Conservation (phyloP, 64 coral and sea anemone genomes). For the Cladopsammia gracilis region DNA sequence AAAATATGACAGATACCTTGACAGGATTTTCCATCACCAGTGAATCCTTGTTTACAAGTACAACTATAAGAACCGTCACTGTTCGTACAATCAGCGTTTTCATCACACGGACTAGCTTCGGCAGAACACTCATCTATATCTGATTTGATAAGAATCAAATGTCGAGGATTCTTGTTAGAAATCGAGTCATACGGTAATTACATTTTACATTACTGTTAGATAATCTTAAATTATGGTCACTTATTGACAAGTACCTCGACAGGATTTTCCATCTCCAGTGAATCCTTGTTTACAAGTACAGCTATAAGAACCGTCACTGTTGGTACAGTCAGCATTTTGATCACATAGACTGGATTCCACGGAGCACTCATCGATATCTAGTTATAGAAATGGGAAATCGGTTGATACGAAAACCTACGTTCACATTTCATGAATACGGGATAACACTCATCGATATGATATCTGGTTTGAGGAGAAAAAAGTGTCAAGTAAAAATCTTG, state of each 20-base stretch:
- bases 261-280: slow-evolving; percentile 30
- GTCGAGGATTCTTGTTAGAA: background rate
- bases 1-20: background rate
- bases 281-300: slow-evolving; percentile 55
- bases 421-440: too few relatives aligned
- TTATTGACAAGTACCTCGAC: slow-evolving; percentile 18
- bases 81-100: background rate
- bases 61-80: background rate
- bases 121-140: too few relatives aligned
- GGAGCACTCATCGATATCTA: slow-evolving; percentile 57
- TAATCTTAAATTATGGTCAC: background rate
- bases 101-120: too few relatives aligned
- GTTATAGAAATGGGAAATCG: background rate
- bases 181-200: slow-evolving; percentile 11
- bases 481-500: too few relatives aligned
- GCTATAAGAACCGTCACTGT: slow-evolving; percentile 23
- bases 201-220: too few relatives aligned
- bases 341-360: background rate
- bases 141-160: too few relatives aligned
- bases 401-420: too few relatives aligned
- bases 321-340: slow-evolving; percentile 6
- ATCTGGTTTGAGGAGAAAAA: slow-evolving; percentile 4
- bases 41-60: background rate
- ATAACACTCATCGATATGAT: slow-evolving; percentile 73
- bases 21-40: background rate